phyloP scores from a whole-genome alignment of 92 coral and sea anemone species.

The Porites cylindrica region DNA sequence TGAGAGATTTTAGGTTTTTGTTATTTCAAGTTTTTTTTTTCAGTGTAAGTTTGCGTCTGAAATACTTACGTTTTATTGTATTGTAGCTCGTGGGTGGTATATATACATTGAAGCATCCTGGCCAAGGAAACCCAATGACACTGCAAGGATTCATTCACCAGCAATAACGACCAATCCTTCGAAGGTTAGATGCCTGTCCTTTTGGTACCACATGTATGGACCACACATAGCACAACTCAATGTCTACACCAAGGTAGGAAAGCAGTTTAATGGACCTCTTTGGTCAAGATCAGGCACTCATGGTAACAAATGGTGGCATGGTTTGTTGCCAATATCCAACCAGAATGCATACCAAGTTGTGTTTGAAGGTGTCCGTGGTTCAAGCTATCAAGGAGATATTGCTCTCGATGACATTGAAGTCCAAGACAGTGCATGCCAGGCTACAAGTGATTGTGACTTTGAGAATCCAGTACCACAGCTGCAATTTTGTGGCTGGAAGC shows the following conservation, averaged over 20 bases:
- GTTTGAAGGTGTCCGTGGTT: conserved; percentile 94
- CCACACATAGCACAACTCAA: conserved; percentile 88
- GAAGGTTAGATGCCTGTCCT: conserved; percentile 78
- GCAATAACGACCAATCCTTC: conserved; percentile 62
- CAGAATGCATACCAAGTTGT: conserved; percentile 73
- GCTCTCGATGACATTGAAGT: conserved; percentile 88
- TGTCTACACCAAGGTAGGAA: conserved; percentile 79
- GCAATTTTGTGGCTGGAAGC: conserved; percentile 83
- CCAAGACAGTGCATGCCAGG: conserved; percentile 36
- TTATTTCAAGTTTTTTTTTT: too few relatives aligned
- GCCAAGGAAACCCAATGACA: conserved; percentile 93
- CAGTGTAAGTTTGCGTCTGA: too few relatives aligned
- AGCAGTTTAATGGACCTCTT: conserved; percentile 73
- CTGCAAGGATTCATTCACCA: conserved; percentile 85
- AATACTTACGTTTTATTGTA: too few relatives aligned
- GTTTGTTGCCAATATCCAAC: conserved; percentile 69
- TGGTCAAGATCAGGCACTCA: conserved; percentile 94
- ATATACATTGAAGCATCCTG: conserved; percentile 87
- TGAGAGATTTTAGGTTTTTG: too few relatives aligned
- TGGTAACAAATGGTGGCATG: conserved; percentile 92
- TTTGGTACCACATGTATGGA: conserved; percentile 98
- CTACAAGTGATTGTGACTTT: conserved; percentile 79
- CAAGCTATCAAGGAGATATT: conserved; percentile 81
- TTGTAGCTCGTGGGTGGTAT: conserved; percentile 94
- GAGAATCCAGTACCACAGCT: conserved; percentile 72